Evolutionary conservation across 2,797 vertebrate species (phyloP).

Genomic region (Chelidonichthys spinosus): DNA sequence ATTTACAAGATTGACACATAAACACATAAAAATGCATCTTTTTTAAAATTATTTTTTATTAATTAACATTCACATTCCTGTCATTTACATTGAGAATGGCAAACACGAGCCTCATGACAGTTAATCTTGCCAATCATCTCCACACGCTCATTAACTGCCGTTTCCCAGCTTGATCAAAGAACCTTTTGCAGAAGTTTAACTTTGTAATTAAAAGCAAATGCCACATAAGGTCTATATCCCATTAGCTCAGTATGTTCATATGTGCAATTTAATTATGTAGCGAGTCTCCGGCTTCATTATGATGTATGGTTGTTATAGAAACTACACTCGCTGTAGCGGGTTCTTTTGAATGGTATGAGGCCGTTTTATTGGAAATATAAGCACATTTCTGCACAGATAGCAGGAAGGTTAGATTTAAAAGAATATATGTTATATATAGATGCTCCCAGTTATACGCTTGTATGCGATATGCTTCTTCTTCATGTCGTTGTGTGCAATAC

Average conservation of each 20-base stretch:
- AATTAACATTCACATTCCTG: conserved; percentile 30
- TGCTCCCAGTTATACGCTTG: neutral
- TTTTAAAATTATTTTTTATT: neutral
- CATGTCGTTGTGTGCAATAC: conserved; percentile 18
- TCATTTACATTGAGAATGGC: conserved; percentile 7
- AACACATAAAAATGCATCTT: no score
- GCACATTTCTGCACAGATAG: conserved; percentile 3
- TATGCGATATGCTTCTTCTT: neutral
- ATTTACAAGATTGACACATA: neutral
- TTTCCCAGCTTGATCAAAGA: conserved; percentile 56
- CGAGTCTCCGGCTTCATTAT: conserved; percentile 55
- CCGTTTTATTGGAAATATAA: conserved; percentile 24
- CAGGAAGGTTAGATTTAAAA: conserved; percentile 24
- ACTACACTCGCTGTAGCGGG: conserved; percentile 47
- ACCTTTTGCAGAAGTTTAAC: conserved; percentile 52
- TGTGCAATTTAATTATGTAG: conserved; percentile 67
- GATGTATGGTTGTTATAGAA: conserved; percentile 79
- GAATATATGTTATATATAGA: neutral
- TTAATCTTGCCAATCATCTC: conserved; percentile 53
- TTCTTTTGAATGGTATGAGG: conserved; percentile 47
- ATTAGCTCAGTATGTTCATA: conserved; percentile 48
- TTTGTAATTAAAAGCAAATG: conserved; percentile 70
- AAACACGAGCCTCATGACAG: conserved; percentile 25
- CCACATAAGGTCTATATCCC: conserved; percentile 42
- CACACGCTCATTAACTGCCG: conserved; percentile 36